Base-by-base conservation (phyloP, 2,888 invertebrate genomes). In the Eilema sororculum region DNA sequence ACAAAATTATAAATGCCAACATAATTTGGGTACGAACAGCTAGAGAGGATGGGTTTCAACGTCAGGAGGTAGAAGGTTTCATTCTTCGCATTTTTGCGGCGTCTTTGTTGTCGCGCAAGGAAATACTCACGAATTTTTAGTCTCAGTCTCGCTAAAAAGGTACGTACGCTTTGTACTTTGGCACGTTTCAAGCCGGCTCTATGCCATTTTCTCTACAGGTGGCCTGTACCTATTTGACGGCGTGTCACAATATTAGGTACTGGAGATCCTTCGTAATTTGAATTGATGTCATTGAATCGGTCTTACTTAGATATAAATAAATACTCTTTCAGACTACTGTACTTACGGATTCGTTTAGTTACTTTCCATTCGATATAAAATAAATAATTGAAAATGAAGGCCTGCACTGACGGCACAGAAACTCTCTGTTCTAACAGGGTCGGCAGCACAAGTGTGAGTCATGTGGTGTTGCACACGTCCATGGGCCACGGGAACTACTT, bases 51-150 rank as follows among this genome's bases (percentile, higher is more conserved):
- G 71, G 75, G 79, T 81, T 72, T 77, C 73, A 77, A 76, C 75
- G 77, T 71, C 56, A 33, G 78, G 76, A 67, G 72, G 69, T 71
- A 79, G 82, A 63, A 69, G 83, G 82, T 83, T 78, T 79, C 86
- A 88, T 88, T 89, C 87, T 85, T 88, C 83, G 83, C 88, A 90
- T 90, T 90, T 90, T 88, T 89, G 90, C 85, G 90, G 90, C 84
- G 85, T 85, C 87, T 90, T 88, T 89, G 86, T 84, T 78, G 83
- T 83, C 80, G 83, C 83, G 77, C 77, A 77, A 84, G 87, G 85
- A 88, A 89, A 89, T 89, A 82, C 84, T 87, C 85, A 83, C 83
- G 86, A 87, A 89, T 87, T 88, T 88, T 87, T 83, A 84, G 86
- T 87, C 83, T 83, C 85, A 83, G 83, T 79, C 78, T 83, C 82